Percentiles rank a stretch among this genome's conserved stretches.
Conservation (phyloP, 2,888 invertebrate genomes). For the Liodrosophila aerea region DNA sequence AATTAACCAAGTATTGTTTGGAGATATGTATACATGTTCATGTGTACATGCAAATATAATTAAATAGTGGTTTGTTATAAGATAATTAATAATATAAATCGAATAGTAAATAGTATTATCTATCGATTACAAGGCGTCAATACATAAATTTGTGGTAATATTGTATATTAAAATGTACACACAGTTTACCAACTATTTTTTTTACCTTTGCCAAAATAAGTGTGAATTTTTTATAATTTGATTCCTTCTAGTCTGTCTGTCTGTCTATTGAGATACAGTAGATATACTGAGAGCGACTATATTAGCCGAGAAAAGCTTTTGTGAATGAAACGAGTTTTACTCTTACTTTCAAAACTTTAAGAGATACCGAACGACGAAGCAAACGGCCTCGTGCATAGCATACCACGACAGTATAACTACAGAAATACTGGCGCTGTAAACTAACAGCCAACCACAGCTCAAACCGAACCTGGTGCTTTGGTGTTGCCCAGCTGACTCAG, state of each 20-base stretch:
- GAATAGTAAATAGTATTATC: too few species aligned
- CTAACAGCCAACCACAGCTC: constrained; percentile 35
- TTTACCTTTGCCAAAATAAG: too few species aligned
- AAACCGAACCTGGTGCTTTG: constrained; percentile 23
- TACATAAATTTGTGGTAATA: too few species aligned
- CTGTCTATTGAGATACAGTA: not conserved
- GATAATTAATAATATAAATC: too few species aligned
- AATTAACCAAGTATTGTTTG: not conserved
- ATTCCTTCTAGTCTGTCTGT: not conserved
- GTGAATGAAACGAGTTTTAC: constrained; percentile 45
- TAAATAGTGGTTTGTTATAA: too few species aligned
- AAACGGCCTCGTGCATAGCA: constrained; percentile 4
- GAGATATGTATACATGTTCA: too few species aligned
- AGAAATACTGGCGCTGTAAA: constrained; percentile 47
- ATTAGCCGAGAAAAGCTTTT: constrained; percentile 35
- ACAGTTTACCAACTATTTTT: too few species aligned
- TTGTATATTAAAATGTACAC: too few species aligned
- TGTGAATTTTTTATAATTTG: not conserved
- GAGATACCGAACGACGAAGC: constrained; percentile 42
- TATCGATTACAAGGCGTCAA: too few species aligned
- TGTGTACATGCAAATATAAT: too few species aligned
- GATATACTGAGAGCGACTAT: constrained; percentile 8
- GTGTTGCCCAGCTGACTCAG: constrained; percentile 45
- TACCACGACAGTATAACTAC: constrained; percentile 6
- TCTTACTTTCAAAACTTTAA: constrained; percentile 75